These are phyloP conservation scores for Cyclargus thomasi DNA, from an alignment of 1,140 invertebrate genomes.

Conservation along the genomic window DNA sequence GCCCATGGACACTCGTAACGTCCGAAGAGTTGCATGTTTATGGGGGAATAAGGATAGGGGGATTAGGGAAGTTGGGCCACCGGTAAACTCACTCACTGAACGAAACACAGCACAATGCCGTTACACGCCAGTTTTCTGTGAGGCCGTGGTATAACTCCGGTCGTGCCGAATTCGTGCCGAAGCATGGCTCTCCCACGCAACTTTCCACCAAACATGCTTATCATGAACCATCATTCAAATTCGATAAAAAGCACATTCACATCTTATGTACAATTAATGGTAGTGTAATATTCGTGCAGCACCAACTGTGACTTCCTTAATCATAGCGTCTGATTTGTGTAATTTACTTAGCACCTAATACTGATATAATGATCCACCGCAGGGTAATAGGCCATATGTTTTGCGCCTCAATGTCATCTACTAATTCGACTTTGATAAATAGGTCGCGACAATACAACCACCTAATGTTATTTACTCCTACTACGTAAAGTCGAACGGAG, in stretches of 20 bases:
- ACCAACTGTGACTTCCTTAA: constrained; percentile 17
- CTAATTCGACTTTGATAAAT: constrained; percentile 65
- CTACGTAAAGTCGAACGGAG: constrained; percentile 3
- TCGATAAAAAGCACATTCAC: neutral
- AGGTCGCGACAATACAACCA: constrained; percentile 38
- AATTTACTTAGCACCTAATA: constrained; percentile 68
- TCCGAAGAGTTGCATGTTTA: too few species aligned
- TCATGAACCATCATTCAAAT: too few species aligned
- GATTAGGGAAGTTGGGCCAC: too few species aligned
- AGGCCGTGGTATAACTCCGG: too few species aligned
- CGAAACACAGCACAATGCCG: too few species aligned
- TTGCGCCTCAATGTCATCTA: constrained; percentile 55
- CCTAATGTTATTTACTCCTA: constrained; percentile 32
- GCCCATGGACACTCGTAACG: too few species aligned
- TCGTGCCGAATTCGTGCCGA: too few species aligned
- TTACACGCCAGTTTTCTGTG: too few species aligned
- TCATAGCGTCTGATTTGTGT: constrained; percentile 33
- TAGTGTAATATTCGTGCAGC: neutral
- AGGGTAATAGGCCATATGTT: constrained; percentile 60
- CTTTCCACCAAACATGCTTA: too few species aligned
- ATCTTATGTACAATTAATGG: neutral
- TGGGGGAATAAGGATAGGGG: too few species aligned
- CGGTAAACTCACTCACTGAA: too few species aligned
- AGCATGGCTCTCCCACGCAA: too few species aligned
- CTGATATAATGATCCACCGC: constrained; percentile 52